Conservation (phyloP, 2,113 vertebrate species). For the Clarias macrocephalus region DNA sequence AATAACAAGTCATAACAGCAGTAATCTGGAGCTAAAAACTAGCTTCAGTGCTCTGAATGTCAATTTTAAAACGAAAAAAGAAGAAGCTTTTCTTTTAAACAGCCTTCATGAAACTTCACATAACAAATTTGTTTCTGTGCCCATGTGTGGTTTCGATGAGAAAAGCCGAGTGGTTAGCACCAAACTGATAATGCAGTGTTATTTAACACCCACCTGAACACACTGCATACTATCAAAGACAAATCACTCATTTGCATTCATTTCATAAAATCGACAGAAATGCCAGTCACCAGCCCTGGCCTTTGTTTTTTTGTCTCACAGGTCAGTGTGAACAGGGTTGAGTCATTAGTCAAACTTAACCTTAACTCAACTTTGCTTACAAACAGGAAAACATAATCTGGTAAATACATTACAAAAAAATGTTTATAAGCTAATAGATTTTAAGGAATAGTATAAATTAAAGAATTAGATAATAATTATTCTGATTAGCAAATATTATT, state of each 20-base stretch:
- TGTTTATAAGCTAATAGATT: not conserved
- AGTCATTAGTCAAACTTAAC: not conserved
- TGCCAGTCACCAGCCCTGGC: not conserved
- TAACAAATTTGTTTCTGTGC: not conserved
- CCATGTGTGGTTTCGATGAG: not conserved
- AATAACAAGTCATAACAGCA: not conserved
- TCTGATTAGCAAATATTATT: not conserved
- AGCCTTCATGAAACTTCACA: not conserved
- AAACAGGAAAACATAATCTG: not conserved
- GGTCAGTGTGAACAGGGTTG: not conserved
- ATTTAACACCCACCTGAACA: slow-evolving; percentile 28
- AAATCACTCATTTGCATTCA: slow-evolving; percentile 1
- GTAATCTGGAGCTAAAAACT: not conserved
- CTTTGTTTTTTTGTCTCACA: not conserved
- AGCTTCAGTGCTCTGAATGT: not conserved
- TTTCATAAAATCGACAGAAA: slow-evolving; percentile 19
- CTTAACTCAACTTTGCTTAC: not conserved
- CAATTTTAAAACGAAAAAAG: not conserved
- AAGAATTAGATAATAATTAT: not conserved
- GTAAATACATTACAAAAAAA: not conserved
- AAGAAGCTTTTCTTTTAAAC: not conserved
- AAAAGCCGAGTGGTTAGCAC: not conserved
- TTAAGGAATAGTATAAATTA: not conserved
- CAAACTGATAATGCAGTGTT: slow-evolving; percentile 16
- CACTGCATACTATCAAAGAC: slow-evolving; percentile 14